Conservation (phyloP, 1,140 invertebrate genomes). For the Aricia agestis region DNA sequence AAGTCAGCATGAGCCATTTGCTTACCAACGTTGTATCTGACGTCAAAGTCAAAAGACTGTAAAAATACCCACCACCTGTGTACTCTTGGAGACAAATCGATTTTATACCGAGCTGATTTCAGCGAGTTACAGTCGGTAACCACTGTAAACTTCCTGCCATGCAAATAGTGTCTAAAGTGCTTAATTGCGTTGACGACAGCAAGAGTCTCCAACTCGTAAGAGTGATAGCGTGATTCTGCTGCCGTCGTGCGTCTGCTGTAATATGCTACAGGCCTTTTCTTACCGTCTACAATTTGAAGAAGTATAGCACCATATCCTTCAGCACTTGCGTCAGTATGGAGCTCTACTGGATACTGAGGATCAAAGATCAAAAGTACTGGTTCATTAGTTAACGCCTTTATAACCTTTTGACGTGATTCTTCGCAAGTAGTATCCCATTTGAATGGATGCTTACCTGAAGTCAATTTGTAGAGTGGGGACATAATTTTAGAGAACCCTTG, state of each 20-base stretch:
- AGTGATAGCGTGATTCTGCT: conserved; percentile 5
- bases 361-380: conserved; percentile 38
- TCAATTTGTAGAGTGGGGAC: conserved; percentile 10
- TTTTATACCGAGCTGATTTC: conserved; percentile 38
- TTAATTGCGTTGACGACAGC: conserved; percentile 24
- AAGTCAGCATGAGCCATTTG: conserved; percentile 27
- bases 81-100: conserved; percentile 39
- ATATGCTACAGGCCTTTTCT: conserved; percentile 23
- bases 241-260: conserved; percentile 21
- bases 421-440: background rate
- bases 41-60: conserved; percentile 29
- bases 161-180: no score
- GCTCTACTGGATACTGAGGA: conserved; percentile 33
- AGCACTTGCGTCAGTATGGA: conserved; percentile 35
- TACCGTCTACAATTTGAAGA: conserved; percentile 32
- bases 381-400: conserved; percentile 21
- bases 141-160: no score
- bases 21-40: conserved; percentile 23
- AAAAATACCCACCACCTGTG: conserved; percentile 40
- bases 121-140: conserved; percentile 35
- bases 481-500: conserved; percentile 24
- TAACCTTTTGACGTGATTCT: conserved; percentile 7
- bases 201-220: conserved; percentile 19
- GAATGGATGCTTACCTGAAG: conserved; percentile 3
- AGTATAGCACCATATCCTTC: conserved; percentile 26